phyloP scores from a whole-genome alignment of 1,140 invertebrate genomes.

The Neodiprion virginianus region DNA sequence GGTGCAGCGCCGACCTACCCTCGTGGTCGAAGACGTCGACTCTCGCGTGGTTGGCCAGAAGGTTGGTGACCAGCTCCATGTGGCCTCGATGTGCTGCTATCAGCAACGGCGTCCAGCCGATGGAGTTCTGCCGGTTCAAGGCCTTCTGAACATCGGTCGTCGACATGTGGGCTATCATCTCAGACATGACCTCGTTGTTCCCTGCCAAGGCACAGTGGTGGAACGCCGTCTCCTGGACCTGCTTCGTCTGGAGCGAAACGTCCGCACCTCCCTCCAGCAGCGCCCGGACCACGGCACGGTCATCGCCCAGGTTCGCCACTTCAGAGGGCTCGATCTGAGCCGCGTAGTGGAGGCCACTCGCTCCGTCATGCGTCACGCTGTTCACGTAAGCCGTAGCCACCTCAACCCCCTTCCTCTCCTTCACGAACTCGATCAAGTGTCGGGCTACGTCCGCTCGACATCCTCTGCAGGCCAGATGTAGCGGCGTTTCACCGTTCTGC shows the following conservation, averaged over 20 bases:
- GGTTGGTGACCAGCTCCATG: conserved; percentile 84
- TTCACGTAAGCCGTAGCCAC: conserved; percentile 80
- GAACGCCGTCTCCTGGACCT: conserved; percentile 91
- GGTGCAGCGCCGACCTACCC: conserved; percentile 92
- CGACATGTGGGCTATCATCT: conserved; percentile 91
- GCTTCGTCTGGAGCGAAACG: conserved; percentile 82
- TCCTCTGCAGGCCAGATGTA: conserved; percentile 88
- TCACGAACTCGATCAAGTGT: conserved; percentile 86
- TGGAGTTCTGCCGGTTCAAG: conserved; percentile 88
- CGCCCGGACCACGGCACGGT: conserved; percentile 87
- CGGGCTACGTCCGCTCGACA: conserved; percentile 87
- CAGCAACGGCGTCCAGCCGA: conserved; percentile 95
- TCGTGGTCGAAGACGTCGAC: conserved; percentile 99
- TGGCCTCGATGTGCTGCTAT: conserved; percentile 87
- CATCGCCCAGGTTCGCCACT: conserved; percentile 78
- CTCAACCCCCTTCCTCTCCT: conserved; percentile 73
- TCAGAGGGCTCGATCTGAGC: conserved; percentile 81
- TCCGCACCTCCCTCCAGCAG: conserved; percentile 91
- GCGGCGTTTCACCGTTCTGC: conserved; percentile 93
- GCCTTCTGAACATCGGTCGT: conserved; percentile 88
- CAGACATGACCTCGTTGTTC: conserved; percentile 92
- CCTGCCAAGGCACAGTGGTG: conserved; percentile 95
- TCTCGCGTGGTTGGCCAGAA: conserved; percentile 90
- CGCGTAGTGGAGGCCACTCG: conserved; percentile 91
- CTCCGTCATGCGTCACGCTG: conserved; percentile 86